These are phyloP conservation scores for Lithobius niger DNA, from an alignment of 1,140 invertebrate species.

Conservation along the genomic window DNA sequence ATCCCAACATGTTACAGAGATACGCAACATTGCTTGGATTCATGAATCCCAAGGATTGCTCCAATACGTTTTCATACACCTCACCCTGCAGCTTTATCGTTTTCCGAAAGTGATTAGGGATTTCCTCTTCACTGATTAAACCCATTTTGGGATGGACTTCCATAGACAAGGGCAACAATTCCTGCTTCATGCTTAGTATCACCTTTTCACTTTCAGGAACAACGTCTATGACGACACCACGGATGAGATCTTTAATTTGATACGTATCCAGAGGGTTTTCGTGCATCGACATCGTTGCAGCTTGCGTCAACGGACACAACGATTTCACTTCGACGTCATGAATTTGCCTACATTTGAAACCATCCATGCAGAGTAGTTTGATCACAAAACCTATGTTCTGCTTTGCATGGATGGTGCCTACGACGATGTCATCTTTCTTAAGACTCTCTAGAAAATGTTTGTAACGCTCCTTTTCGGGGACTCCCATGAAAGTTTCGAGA, in stretches of 20 bases:
- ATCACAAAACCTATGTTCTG: conserved; percentile 58
- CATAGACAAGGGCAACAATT: conserved; percentile 46
- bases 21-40: conserved; percentile 77
- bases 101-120: too few relatives aligned
- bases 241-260: conserved; percentile 53
- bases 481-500: conserved; percentile 59
- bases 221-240: conserved; percentile 62
- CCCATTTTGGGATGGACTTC: conserved; percentile 46
- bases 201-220: conserved; percentile 74
- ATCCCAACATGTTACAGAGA: conserved; percentile 53
- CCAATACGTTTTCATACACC: conserved; percentile 64
- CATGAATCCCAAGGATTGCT: conserved; percentile 71
- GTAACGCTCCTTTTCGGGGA: conserved; percentile 53
- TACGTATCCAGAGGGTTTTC: conserved; percentile 54
- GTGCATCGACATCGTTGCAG: conserved; percentile 60
- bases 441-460: conserved; percentile 68
- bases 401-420: conserved; percentile 58
- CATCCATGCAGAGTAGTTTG: conserved; percentile 65
- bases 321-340: conserved; percentile 70
- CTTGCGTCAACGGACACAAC: conserved; percentile 50
- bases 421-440: conserved; percentile 65
- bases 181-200: conserved; percentile 67
- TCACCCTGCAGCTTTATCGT: conserved; percentile 35
- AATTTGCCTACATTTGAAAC: conserved; percentile 57
- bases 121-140: too few relatives aligned